phyloP scores from a whole-genome alignment of 2,888 invertebrate genomes.

The Sminthurides aquaticus region DNA sequence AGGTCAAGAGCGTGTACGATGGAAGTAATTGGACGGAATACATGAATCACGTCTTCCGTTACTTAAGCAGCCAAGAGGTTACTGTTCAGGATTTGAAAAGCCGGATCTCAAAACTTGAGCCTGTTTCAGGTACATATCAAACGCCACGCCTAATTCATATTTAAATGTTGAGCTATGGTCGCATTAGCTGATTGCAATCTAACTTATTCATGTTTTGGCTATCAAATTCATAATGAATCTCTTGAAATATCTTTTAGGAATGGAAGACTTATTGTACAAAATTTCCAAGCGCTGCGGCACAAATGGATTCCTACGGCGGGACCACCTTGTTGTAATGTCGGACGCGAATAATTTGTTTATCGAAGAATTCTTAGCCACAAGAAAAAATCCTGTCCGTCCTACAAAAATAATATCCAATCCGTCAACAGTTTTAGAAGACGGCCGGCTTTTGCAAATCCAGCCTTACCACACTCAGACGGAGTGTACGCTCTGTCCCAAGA shows the following conservation, averaged over 20 bases:
- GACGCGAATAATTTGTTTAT: slow-evolving; percentile 55
- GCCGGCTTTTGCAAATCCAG: slow-evolving; percentile 22
- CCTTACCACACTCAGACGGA: slow-evolving; percentile 32
- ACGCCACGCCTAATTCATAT: too few species aligned
- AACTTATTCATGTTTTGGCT: not conserved
- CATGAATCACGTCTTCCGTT: slow-evolving; percentile 64
- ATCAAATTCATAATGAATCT: not conserved
- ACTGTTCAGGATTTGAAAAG: slow-evolving; percentile 27
- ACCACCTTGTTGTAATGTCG: slow-evolving; percentile 63
- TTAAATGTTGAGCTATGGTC: too few species aligned
- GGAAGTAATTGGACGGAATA: slow-evolving; percentile 63
- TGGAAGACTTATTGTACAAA: slow-evolving; percentile 30
- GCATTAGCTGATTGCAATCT: too few species aligned
- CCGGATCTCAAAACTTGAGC: slow-evolving; percentile 28
- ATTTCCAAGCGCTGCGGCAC: slow-evolving; percentile 12
- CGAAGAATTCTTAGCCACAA: slow-evolving; percentile 26
- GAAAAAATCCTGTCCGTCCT: slow-evolving; percentile 27
- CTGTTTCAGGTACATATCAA: slow-evolving; percentile 28
- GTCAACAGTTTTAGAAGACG: slow-evolving; percentile 26
- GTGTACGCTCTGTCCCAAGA: slow-evolving; percentile 49
- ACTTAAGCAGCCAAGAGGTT: slow-evolving; percentile 49
- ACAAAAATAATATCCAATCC: slow-evolving; percentile 29
- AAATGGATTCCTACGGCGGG: slow-evolving; percentile 1
- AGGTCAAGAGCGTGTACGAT: slow-evolving; percentile 53
- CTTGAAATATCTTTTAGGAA: slow-evolving; percentile 20